Base-by-base conservation (phyloP, 2,797 vertebrate species). In the Melanotaenia parkinsoni region DNA sequence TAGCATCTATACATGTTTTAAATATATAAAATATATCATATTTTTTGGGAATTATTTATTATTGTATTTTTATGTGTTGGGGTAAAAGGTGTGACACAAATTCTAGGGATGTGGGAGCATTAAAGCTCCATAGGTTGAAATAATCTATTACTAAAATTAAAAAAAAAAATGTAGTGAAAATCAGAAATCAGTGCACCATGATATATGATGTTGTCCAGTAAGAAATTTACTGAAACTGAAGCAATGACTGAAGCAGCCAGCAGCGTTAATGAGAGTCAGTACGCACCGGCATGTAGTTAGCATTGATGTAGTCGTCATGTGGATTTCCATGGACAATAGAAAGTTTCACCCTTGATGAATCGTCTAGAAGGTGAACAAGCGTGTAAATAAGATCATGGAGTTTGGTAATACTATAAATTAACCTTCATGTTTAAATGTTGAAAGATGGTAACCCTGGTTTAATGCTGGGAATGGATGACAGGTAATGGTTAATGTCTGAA, bases 281-380 rank as follows among this genome's bases (percentile, higher is more conserved):
- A 93, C 92, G 78, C 93, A 99, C 98, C 74, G 97, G 96, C 89
- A 98, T 96, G 85, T 97, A 98, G 92, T 95, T 97, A 88, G 97
- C 97, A 76, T 99, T 99, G 93, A 99, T 96, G 89, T 98, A 99
- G 92, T 99, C 98, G 11, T 95, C 95, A 22, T 88, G 79, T 1
- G 91, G 88, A 85, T 84, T 93, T 72, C 82, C 94, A 65, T 92
- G 93, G 83, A 93, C 78, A 35, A 94, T 85, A 58, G 96, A 97
- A 83, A 99, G 96, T 88, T 96, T 98, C 84, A 99, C 97, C 67
- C 98, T 96, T 81, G 97, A 97, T 73, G 91, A 90, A 70, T 99
- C 98, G 91, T 99, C 98, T 99, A 87, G 50, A 72, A 83, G 30
- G 72, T 0, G 61, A 84, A 80, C 71, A 37, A 81, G 82, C 59